Evolutionary conservation across 1,140 invertebrate species (phyloP).

Genomic region (Brachionus calyciflorus): DNA sequence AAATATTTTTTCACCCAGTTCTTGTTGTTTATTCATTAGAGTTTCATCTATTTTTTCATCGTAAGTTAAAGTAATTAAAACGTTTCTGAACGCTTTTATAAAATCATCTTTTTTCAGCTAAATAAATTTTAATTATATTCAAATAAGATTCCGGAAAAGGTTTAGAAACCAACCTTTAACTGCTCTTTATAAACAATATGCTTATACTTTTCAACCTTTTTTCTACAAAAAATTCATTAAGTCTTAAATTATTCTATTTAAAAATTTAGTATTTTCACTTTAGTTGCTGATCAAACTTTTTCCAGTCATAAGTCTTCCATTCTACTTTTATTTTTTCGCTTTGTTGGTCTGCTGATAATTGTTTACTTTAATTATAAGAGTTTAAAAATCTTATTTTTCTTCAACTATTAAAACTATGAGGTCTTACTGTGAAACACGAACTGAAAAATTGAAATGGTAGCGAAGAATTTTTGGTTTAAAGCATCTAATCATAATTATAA

Average conservation of each 20-base stretch:
- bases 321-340: constrained; percentile 13
- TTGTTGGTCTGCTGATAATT: background rate
- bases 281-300: background rate
- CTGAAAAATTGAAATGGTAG: no score
- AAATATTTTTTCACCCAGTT: background rate
- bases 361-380: no score
- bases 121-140: no score
- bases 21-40: background rate
- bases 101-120: constrained; percentile 40
- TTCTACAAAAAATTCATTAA: background rate
- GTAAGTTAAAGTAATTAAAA: constrained; percentile 28
- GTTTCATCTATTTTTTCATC: constrained; percentile 38
- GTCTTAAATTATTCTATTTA: background rate
- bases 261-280: background rate
- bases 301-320: constrained; percentile 14
- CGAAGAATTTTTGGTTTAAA: no score
- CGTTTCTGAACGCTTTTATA: constrained; percentile 23
- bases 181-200: background rate
- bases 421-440: no score
- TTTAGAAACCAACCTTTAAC: background rate
- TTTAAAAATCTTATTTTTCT: no score
- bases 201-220: background rate
- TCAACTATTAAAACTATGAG: no score
- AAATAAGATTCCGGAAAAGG: no score
- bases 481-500: no score